A percentile compares a stretch with the other conserved stretches of the same genome.
phyloP scores from a whole-genome alignment of 2,113 vertebrate genomes.

The Zosterops hypoxanthus region DNA sequence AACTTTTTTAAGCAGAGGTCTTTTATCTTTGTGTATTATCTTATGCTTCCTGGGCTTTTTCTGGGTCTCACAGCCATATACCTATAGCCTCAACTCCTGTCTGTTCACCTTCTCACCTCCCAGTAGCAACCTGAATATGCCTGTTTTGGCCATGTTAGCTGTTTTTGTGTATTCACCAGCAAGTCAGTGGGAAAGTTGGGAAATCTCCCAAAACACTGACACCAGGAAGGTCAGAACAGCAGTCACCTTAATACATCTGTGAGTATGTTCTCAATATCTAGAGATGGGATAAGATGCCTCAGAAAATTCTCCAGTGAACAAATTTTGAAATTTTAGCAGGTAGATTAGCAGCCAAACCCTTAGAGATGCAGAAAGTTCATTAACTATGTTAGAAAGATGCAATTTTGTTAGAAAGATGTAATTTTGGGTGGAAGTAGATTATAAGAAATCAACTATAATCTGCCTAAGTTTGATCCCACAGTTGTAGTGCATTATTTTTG shows the following conservation, averaged over 20 bases:
- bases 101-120: not conserved
- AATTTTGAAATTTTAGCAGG: not conserved
- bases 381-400: not conserved
- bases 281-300: not conserved
- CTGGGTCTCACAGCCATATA: not conserved
- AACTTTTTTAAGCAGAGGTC: not conserved
- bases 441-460: not conserved
- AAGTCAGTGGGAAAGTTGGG: not conserved
- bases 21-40: not conserved
- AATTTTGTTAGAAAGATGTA: not conserved
- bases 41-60: not conserved
- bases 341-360: not conserved
- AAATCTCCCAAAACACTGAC: not conserved
- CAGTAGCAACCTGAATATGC: not conserved
- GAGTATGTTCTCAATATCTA: not conserved
- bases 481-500: not conserved
- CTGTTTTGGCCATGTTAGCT: not conserved
- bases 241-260: not conserved
- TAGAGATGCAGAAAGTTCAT: not conserved
- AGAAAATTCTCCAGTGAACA: not conserved
- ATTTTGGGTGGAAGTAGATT: not conserved
- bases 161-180: not conserved
- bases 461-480: not conserved
- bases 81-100: not conserved
- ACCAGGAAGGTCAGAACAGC: not conserved